A percentile compares a stretch with the other conserved stretches of the same genome.
phyloP scores from a whole-genome alignment of 2,113 vertebrate genomes.

The Todiramphus saurophagus region DNA sequence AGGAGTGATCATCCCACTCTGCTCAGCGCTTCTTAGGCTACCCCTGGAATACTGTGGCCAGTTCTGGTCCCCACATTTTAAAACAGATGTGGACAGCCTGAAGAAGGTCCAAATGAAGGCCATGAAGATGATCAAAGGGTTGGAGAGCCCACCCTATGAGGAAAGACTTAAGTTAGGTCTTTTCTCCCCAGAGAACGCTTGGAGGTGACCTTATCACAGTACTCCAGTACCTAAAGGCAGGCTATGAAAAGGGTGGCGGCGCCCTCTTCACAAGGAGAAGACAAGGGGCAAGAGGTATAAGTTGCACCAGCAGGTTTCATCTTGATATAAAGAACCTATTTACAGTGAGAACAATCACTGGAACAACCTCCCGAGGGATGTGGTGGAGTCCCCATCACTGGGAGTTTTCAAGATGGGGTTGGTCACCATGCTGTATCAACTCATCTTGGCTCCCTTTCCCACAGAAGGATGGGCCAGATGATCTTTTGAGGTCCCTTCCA shows the following conservation, averaged over 20 bases:
- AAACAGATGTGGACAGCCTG: not conserved
- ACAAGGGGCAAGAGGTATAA: not conserved
- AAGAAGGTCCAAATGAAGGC: not conserved
- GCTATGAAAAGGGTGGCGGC: not conserved
- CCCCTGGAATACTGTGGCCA: too few relatives aligned
- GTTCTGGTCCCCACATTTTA: not conserved
- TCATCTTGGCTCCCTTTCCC: not conserved
- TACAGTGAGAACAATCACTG: not conserved
- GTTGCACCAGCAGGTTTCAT: not conserved
- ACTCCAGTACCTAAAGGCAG: not conserved
- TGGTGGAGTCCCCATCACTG: accelerated
- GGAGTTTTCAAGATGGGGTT: not conserved
- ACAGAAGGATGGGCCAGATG: accelerated
- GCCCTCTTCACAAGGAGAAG: not conserved
- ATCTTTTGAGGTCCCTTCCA: not conserved
- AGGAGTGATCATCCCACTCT: not conserved
- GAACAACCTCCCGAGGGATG: not conserved
- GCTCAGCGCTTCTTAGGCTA: not conserved
- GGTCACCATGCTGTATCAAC: not conserved
- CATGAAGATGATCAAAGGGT: not conserved
- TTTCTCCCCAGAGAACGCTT: not conserved
- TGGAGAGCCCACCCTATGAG: not conserved
- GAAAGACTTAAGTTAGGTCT: not conserved
- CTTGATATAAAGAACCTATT: not conserved
- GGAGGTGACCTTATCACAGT: not conserved